phyloP scores from a whole-genome alignment of 1,140 invertebrate genomes.

The Protaetia brevitarsis region DNA sequence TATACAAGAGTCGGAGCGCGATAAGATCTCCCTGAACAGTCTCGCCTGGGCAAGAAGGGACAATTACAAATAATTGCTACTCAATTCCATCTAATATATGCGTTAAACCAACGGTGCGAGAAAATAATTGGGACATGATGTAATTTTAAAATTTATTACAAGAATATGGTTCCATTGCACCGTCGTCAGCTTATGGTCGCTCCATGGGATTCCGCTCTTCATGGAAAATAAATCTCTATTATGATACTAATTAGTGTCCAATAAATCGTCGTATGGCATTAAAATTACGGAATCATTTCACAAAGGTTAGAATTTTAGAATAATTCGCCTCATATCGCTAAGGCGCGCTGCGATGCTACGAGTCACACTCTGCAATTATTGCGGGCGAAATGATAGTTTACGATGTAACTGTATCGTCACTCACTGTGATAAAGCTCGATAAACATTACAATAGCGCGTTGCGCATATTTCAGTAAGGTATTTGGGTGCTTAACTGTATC shows the following conservation, averaged over 20 bases:
- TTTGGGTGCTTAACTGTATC: too few species aligned
- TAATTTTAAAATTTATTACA: constrained; percentile 46
- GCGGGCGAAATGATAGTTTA: background rate
- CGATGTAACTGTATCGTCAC: background rate
- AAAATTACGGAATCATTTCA: constrained; percentile 23
- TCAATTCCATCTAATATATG: constrained; percentile 35
- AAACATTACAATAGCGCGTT: too few species aligned
- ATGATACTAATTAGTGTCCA: constrained; percentile 38
- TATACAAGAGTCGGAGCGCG: too few species aligned
- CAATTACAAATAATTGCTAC: constrained; percentile 38
- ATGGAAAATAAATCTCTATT: constrained; percentile 39
- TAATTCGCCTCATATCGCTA: background rate
- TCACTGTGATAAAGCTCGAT: too few species aligned
- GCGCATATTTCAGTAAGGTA: too few species aligned
- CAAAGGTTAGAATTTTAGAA: background rate
- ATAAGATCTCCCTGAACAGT: too few species aligned
- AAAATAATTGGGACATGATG: constrained; percentile 48
- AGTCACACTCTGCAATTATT: background rate
- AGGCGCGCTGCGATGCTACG: background rate
- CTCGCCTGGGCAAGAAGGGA: too few species aligned
- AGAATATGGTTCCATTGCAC: constrained; percentile 33
- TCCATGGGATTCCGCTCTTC: constrained; percentile 20
- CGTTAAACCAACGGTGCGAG: constrained; percentile 43
- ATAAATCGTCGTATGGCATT: constrained; percentile 36
- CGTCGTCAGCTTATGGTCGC: constrained; percentile 7